Percentiles rank a stretch among this genome's conserved stretches.
phyloP scores from a whole-genome alignment of 2,888 invertebrate species.

The Napeogenes sylphis region DNA sequence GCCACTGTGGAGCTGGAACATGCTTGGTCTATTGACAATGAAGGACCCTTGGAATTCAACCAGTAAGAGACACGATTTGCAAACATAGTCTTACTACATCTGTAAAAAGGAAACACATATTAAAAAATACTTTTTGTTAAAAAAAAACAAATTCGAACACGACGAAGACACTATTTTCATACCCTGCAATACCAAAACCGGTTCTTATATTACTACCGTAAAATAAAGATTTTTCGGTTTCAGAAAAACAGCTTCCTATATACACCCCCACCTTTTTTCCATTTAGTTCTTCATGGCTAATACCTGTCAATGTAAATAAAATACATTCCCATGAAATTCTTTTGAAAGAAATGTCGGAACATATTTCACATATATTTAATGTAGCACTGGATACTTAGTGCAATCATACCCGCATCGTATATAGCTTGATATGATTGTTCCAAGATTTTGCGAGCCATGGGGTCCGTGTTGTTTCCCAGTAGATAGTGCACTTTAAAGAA shows the following conservation, averaged over 20 bases:
- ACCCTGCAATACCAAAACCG: slow-evolving; percentile 56
- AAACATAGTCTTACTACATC: slow-evolving; percentile 58
- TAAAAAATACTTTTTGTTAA: no score
- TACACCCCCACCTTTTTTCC: slow-evolving; percentile 76
- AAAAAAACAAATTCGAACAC: no score
- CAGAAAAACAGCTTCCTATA: slow-evolving; percentile 73
- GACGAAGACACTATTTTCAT: slow-evolving; percentile 20
- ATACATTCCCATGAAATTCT: no score
- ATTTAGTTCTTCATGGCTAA: slow-evolving; percentile 74
- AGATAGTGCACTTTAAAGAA: slow-evolving; percentile 83
- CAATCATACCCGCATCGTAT: slow-evolving; percentile 78
- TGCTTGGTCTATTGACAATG: slow-evolving; percentile 50
- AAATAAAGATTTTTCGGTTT: slow-evolving; percentile 77
- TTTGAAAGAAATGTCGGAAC: no score
- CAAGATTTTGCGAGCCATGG: slow-evolving; percentile 81
- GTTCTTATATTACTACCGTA: slow-evolving; percentile 38
- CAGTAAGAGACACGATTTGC: slow-evolving; percentile 66
- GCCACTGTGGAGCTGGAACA: slow-evolving; percentile 55
- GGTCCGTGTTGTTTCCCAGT: slow-evolving; percentile 68
- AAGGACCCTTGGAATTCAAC: slow-evolving; percentile 61
- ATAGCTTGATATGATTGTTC: slow-evolving; percentile 85
- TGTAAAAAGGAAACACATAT: slow-evolving; percentile 22
- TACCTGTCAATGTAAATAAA: slow-evolving; percentile 49
- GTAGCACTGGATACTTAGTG: no score
- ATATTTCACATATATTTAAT: no score